phyloP scores from a whole-genome alignment of 1,140 invertebrate species.

The Aphidius gifuensis region DNA sequence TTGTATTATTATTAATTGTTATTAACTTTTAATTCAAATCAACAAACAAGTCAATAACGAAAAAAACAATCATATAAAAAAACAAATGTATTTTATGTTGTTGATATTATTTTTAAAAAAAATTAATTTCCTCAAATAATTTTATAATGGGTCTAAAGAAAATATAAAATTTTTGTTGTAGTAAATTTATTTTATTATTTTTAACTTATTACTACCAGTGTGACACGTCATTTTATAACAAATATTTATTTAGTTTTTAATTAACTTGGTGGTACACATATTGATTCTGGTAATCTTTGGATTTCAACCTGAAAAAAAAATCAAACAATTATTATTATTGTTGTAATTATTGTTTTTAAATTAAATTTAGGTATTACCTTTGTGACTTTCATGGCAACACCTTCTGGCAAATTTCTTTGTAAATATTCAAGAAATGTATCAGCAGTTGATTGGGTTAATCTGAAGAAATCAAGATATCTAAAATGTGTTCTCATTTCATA shows the following conservation, averaged over 20 bases:
- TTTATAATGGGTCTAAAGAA: too few species aligned
- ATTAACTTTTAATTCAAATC: background rate
- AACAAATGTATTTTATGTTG: too few species aligned
- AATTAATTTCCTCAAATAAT: too few species aligned
- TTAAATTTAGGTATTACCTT: conserved; percentile 58
- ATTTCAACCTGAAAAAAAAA: conserved; percentile 56
- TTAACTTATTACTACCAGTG: too few species aligned
- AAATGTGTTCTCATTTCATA: conserved; percentile 96
- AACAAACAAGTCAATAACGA: too few species aligned
- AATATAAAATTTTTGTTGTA: too few species aligned
- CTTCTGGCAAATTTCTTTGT: conserved; percentile 95
- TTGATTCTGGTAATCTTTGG: conserved; percentile 35
- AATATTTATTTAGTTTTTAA: background rate
- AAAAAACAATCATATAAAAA: too few species aligned
- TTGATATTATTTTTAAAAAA: too few species aligned
- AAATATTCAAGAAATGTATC: conserved; percentile 96
- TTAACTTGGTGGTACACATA: conserved; percentile 22
- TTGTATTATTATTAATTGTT: conserved; percentile 3
- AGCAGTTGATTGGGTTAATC: conserved; percentile 90
- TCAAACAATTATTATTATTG: conserved; percentile 1
- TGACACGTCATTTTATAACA: too few species aligned
- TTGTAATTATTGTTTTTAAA: background rate
- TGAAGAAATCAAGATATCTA: conserved; percentile 76
- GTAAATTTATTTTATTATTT: too few species aligned
- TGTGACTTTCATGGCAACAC: conserved; percentile 91